phyloP scores from a whole-genome alignment of 2,888 invertebrate genomes.

The Cephus nigrinus region DNA sequence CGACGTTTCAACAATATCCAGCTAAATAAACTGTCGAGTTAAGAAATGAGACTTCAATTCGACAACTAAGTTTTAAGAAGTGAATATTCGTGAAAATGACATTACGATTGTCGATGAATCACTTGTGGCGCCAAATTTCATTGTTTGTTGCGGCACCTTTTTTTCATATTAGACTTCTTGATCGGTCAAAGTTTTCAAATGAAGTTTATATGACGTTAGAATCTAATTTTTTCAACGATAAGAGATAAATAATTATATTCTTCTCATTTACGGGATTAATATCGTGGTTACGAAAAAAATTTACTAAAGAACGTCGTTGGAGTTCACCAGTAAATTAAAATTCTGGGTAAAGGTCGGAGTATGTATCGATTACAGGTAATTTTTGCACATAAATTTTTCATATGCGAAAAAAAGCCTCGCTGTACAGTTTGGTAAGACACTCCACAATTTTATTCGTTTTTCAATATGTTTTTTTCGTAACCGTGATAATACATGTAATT shows the following conservation, averaged over 20 bases:
- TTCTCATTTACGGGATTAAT: background rate
- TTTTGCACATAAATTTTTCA: background rate
- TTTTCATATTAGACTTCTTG: background rate
- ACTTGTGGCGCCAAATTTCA: background rate
- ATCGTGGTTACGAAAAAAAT: background rate
- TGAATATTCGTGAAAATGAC: background rate
- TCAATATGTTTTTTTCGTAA: background rate
- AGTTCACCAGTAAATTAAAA: background rate
- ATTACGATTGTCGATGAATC: background rate
- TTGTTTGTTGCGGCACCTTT: background rate
- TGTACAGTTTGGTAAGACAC: background rate
- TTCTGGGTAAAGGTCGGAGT: background rate
- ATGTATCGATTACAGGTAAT: background rate
- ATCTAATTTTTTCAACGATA: background rate
- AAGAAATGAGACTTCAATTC: background rate
- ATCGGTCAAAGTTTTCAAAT: background rate
- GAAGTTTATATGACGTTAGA: background rate
- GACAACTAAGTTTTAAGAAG: background rate
- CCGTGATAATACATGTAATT: background rate
- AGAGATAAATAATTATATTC: background rate
- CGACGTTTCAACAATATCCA: constrained; percentile 53
- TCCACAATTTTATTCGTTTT: background rate
- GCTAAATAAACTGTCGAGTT: constrained; percentile 42
- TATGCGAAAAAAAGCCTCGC: background rate
- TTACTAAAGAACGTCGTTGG: background rate